phyloP scores from a whole-genome alignment of 2,797 vertebrate genomes.

The Falco peregrinus region DNA sequence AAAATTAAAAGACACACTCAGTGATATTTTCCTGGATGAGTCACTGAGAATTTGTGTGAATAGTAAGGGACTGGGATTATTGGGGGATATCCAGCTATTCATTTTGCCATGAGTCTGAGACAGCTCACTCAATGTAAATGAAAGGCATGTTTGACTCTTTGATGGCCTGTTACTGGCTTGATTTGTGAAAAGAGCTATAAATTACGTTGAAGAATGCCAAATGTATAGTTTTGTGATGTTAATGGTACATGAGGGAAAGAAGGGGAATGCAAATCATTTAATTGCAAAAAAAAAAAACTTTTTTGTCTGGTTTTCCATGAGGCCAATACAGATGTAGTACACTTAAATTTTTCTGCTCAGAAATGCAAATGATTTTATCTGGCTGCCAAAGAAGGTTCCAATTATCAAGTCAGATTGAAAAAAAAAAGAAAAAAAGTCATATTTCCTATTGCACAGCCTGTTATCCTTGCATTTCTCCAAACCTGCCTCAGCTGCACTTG shows the following conservation, averaged over 20 bases:
- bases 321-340: background rate
- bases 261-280: background rate
- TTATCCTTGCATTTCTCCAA: background rate
- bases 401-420: slow-evolving; percentile 11
- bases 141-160: slow-evolving; percentile 27
- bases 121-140: slow-evolving; percentile 19
- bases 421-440: background rate
- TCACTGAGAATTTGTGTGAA: slow-evolving; percentile 16
- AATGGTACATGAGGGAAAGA: slow-evolving; percentile 3
- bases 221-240: slow-evolving; percentile 26
- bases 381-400: background rate
- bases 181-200: slow-evolving; percentile 31
- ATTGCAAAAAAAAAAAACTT: background rate
- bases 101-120: slow-evolving; percentile 7
- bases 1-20: slow-evolving; percentile 38
- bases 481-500: background rate
- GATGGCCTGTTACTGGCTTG: slow-evolving; percentile 16
- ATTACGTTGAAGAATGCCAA: slow-evolving; percentile 47
- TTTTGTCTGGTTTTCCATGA: background rate
- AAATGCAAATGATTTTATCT: background rate
- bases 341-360: background rate
- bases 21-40: slow-evolving; percentile 59
- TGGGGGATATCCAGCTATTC: background rate
- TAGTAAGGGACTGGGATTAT: background rate
- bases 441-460: background rate